Base-by-base conservation (phyloP, 2,113 vertebrate species). In the Seriola quinqueradiata region DNA sequence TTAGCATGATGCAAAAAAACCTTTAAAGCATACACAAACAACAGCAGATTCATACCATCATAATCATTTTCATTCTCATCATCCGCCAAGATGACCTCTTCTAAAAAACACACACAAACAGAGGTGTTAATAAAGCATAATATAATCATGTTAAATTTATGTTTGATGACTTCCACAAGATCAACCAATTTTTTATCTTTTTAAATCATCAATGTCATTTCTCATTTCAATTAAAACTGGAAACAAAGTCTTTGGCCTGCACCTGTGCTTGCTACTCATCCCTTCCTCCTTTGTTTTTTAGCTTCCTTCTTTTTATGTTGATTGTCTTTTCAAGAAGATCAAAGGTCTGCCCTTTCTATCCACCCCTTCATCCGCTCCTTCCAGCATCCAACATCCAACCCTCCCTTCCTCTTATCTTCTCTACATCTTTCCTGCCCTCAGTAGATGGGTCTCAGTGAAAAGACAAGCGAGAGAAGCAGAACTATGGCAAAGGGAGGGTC, bases 81-180 rank as follows among this genome's bases (percentile, higher is more conserved):
- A 76, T 99, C 97, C 0, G 97, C 97, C 75, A 99, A 94, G 87
- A 99, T 97, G 75, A 99, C 97, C 90, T 99, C 97, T 94, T 98
- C 97, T 98, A 66, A 38, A 93, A 87, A 87, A 70, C 80, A 85
- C 40, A 79, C 80, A 79, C 67, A 36, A 68, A 57, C 13, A 77
- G 54, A 79, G 14, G 36, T 46, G 73, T 82, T 64, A 84, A 57
- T 50, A 14, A 4, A 58, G 48, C 28, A 12, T 42, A 13, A 14
- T 50, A 13, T 7, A 50, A 21, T 6, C 5, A 17, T 23, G 58
- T n/a, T 28, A 7, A 8, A 71, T 55, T 14, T 11, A 23, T 73
- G n/a, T 52, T 48, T 60, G 10, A 48, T 61, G 72, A 55, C 55
- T 25, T 40, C 14, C 28, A 64, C 36, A 59, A 4, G 38, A 32